phyloP scores from a whole-genome alignment of 1,140 invertebrate genomes.

The Bombyx mandarina region DNA sequence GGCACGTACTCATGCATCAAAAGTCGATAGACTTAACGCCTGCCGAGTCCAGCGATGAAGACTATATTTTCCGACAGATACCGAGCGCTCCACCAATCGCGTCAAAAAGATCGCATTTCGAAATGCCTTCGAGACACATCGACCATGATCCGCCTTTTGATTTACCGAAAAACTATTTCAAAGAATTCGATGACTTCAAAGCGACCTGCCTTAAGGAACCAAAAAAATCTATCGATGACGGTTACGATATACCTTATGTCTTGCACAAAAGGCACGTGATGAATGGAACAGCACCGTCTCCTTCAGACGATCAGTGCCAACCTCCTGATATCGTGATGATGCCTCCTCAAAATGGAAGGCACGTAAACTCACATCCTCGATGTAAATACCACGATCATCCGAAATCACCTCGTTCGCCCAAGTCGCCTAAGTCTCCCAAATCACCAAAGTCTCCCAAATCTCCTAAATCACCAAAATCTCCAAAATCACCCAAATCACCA shows the following conservation, averaged over 20 bases:
- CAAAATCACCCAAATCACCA: conserved; percentile 73
- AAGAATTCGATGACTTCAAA: conserved; percentile 72
- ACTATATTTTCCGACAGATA: conserved; percentile 80
- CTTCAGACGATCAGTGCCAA: conserved; percentile 55
- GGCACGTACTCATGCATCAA: conserved; percentile 86
- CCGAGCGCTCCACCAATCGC: conserved; percentile 78
- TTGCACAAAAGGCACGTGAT: conserved; percentile 86
- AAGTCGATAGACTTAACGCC: conserved; percentile 88
- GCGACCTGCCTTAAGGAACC: conserved; percentile 52
- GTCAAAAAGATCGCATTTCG: conserved; percentile 77
- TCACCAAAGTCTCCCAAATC: conserved; percentile 73
- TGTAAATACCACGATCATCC: conserved; percentile 71
- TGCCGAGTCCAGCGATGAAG: conserved; percentile 85
- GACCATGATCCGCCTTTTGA: conserved; percentile 72
- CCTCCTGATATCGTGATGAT: conserved; percentile 66
- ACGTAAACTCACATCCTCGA: conserved; percentile 53
- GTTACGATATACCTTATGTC: conserved; percentile 85
- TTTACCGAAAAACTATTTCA: conserved; percentile 73
- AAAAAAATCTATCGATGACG: conserved; percentile 61
- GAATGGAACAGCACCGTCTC: conserved; percentile 82
- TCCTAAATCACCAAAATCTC: conserved; percentile 67
- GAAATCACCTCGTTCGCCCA: conserved; percentile 68
- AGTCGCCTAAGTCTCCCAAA: conserved; percentile 74
- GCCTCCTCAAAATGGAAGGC: conserved; percentile 63
- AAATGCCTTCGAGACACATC: conserved; percentile 68